These are phyloP conservation scores for Eilema caniola DNA, from an alignment of 2,888 invertebrate species.

Conservation along the genomic window DNA sequence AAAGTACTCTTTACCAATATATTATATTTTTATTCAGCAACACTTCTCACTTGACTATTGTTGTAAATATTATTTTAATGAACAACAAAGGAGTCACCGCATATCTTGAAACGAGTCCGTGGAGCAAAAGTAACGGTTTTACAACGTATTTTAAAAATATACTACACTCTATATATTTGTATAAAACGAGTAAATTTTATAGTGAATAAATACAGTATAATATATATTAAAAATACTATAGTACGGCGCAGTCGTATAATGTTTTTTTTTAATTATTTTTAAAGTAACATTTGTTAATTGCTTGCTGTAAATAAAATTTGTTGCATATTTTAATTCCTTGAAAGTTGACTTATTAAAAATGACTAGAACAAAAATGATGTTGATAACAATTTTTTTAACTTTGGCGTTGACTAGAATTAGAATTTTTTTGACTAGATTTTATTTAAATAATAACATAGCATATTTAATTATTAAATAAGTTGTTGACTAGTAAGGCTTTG, in stretches of 20 bases:
- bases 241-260: neutral
- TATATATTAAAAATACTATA: too few relatives aligned
- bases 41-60: neutral
- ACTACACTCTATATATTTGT: too few relatives aligned
- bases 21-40: neutral
- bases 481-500: slow-evolving; percentile 9
- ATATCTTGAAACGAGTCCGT: neutral
- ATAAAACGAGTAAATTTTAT: too few relatives aligned
- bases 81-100: slow-evolving; percentile 10
- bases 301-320: neutral
- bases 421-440: slow-evolving; percentile 5
- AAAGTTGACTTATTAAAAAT: neutral
- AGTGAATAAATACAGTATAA: too few relatives aligned
- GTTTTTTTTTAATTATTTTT: neutral
- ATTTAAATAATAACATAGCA: neutral
- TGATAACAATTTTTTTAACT: neutral
- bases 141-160: neutral
- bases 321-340: neutral
- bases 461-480: neutral
- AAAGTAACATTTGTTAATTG: neutral
- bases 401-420: slow-evolving; percentile 8
- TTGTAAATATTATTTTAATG: neutral
- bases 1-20: neutral
- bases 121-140: neutral
- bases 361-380: neutral